A percentile compares a stretch with the other conserved stretches of the same genome.
Evolutionary conservation across 2,888 invertebrate species (phyloP).

Genomic region (Phaedon cochleariae): DNA sequence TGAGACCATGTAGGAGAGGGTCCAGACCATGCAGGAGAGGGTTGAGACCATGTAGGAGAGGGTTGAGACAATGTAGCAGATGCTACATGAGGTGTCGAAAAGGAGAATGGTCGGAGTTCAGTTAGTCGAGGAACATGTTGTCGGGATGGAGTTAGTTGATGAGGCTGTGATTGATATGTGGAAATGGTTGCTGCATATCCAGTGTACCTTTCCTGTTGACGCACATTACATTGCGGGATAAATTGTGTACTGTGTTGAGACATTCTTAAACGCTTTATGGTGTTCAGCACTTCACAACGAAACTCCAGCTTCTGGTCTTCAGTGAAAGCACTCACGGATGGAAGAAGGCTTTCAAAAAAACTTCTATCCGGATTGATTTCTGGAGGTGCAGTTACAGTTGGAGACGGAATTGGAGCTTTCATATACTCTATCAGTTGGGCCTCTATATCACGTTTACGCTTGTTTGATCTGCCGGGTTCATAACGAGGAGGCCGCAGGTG

Average conservation of each 20-base stretch:
- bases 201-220: no score
- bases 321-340: background rate
- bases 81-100: no score
- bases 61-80: no score
- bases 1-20: no score
- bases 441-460: background rate
- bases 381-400: background rate
- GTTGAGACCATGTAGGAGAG: no score
- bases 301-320: slow-evolving; percentile 1
- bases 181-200: background rate
- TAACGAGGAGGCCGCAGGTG: background rate
- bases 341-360: background rate
- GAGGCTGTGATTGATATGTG: background rate
- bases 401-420: background rate
- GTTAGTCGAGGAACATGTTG: background rate
- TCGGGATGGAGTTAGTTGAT: slow-evolving; percentile 4
- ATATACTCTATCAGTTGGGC: slow-evolving; percentile 6
- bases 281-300: slow-evolving; percentile 3
- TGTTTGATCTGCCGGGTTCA: background rate
- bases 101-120: slow-evolving; percentile 9
- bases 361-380: background rate
- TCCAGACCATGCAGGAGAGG: no score
- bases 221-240: no score
- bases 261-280: background rate
- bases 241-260: no score